Conservation (phyloP, 2,888 invertebrate species). For the Sinhomidia bicolor region DNA sequence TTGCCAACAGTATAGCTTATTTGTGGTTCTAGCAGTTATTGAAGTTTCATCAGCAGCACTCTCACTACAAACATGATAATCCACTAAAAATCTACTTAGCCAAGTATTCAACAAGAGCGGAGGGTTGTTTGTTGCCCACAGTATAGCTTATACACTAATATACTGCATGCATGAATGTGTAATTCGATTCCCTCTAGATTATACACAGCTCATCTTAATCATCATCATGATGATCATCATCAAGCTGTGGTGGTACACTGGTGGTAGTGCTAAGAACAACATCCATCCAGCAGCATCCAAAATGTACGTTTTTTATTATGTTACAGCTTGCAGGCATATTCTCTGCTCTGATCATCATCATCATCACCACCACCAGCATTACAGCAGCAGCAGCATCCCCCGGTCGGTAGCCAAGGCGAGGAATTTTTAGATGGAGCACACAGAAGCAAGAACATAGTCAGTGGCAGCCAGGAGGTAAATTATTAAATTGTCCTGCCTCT, state of each 20-base stretch:
- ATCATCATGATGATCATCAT: neutral
- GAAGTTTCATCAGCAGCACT: constrained; percentile 1
- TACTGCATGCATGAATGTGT: constrained; percentile 55
- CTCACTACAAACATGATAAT: constrained; percentile 28
- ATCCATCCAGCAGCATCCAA: neutral
- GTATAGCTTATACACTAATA: no score
- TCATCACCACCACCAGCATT: neutral
- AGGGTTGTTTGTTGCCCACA: constrained; percentile 22
- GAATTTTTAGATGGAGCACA: neutral
- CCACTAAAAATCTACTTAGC: neutral
- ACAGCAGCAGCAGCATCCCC: neutral
- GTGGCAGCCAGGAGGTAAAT: constrained; percentile 44
- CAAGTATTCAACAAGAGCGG: constrained; percentile 12
- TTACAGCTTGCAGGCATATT: neutral
- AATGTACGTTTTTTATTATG: neutral
- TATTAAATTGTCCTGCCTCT: constrained; percentile 36
- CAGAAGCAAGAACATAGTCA: constrained; percentile 25
- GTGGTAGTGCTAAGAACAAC: no score
- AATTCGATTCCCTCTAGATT: constrained; percentile 38
- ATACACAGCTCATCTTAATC: constrained; percentile 21
- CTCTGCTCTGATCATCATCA: neutral
- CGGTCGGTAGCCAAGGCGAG: neutral
- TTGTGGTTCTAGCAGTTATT: neutral
- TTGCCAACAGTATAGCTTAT: constrained; percentile 33
- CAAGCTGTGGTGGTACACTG: neutral